Conservation (phyloP, 1,140 invertebrate species). For the Sitodiplosis mosellana region DNA sequence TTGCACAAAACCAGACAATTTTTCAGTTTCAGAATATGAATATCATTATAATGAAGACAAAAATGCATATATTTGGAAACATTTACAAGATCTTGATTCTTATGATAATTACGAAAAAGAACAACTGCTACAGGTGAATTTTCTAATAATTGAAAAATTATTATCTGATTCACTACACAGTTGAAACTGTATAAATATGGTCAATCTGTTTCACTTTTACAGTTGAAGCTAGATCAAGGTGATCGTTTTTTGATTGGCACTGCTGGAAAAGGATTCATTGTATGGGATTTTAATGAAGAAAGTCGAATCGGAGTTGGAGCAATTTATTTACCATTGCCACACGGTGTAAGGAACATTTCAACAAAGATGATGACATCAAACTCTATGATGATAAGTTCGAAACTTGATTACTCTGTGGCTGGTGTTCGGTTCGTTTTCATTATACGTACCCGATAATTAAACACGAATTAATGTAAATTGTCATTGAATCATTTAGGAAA, state of each 20-base stretch:
- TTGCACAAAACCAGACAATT: not conserved
- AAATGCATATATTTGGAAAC: constrained; percentile 36
- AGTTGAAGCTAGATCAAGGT: constrained; percentile 63
- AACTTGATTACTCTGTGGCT: constrained; percentile 81
- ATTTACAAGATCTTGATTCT: constrained; percentile 36
- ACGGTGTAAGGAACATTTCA: constrained; percentile 82
- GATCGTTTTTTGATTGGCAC: constrained; percentile 66
- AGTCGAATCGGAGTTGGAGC: constrained; percentile 27
- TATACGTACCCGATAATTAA: not conserved
- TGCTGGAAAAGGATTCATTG: constrained; percentile 61
- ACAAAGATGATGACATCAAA: constrained; percentile 76
- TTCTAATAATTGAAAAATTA: too few relatives aligned
- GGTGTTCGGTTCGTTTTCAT: constrained; percentile 50
- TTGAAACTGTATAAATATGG: too few relatives aligned
- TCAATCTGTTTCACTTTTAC: too few relatives aligned
- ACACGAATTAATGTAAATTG: not conserved
- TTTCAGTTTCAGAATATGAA: constrained; percentile 13
- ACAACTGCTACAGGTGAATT: constrained; percentile 64
- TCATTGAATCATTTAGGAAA: constrained; percentile 41
- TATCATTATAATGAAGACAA: constrained; percentile 29
- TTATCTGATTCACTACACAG: too few relatives aligned
- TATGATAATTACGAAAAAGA: constrained; percentile 48
- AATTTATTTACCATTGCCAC: constrained; percentile 58
- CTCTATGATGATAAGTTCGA: constrained; percentile 76
- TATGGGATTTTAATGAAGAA: constrained; percentile 43